These are phyloP conservation scores for Vireo griseus DNA, from an alignment of 2,797 vertebrate species.

Conservation along the genomic window DNA sequence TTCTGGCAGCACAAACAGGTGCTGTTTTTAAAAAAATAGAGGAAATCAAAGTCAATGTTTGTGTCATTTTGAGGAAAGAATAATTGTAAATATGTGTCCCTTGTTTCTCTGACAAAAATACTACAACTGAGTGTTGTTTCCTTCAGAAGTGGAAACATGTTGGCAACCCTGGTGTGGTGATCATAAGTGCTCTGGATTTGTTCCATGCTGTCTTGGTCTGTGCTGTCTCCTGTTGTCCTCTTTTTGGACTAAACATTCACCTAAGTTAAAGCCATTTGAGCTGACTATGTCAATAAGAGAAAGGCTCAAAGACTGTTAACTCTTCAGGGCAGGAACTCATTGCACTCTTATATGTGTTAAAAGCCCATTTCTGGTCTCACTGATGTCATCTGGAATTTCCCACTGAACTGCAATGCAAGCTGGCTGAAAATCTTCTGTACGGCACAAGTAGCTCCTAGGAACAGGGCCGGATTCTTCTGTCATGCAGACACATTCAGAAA, in stretches of 20 bases:
- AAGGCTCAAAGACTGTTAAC: not conserved
- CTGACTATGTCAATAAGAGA: not conserved
- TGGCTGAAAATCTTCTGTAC: not conserved
- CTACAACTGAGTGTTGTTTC: not conserved
- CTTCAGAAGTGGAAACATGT: constrained; percentile 6
- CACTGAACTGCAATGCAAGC: not conserved
- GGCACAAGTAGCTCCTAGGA: not conserved
- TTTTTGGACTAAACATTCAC: not conserved
- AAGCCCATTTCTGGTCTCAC: constrained; percentile 49
- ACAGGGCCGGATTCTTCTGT: not conserved
- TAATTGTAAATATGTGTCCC: not conserved
- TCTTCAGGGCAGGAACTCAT: constrained; percentile 5
- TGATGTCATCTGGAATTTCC: not conserved
- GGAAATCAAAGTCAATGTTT: not conserved
- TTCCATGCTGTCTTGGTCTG: constrained; percentile 22
- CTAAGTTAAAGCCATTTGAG: not conserved
- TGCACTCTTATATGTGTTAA: not conserved
- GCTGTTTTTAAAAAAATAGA: not conserved
- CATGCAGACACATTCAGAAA: not conserved
- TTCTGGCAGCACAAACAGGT: not conserved
- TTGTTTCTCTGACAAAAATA: constrained; percentile 34
- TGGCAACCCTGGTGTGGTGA: not conserved
- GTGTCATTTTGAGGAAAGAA: not conserved
- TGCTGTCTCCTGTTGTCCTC: not conserved
- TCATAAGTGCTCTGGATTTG: constrained; percentile 18